Evolutionary conservation across 2,797 vertebrate species (phyloP), one percentile per base, ranked within the genome.

Genomic region (Borostomias antarcticus): DNA sequence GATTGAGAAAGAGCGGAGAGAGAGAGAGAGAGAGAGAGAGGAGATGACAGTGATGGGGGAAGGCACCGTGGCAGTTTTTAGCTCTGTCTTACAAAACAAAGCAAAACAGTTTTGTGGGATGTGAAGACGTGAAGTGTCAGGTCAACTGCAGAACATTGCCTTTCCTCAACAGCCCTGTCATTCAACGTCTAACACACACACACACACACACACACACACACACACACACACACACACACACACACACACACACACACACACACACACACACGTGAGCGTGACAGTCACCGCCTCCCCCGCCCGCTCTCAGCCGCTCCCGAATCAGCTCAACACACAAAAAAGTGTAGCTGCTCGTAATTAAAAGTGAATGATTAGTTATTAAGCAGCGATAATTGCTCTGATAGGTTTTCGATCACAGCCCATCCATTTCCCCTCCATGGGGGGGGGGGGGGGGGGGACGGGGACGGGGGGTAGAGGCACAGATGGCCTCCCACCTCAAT

Each of bases 401-500:
- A 35, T 52, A 58, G 11, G 28, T 48, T 29, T 60, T 26, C 23
- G 29, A 47, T 51, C 47, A 56, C 3, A 3, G 37, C 25, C 50
- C 43, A 45, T 58, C 17, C 47, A 52, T 50, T 33, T 35, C 56
- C 3, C 13, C 7, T 37, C 35, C 13, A 11, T 7, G n/a, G n/a
- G n/a, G n/a, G n/a, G n/a, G n/a, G n/a, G n/a, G n/a, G n/a, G n/a
- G n/a, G 4, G n/a, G 33, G 37, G 23, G 33, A 23, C 25, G 19
- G 7, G 23, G 8, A 13, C 11, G 26, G 5, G 30, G 45, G 33
- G n/a, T 9, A 32, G 4, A 19, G 58, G 50, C 28, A 23, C 40
- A 54, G 21, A 10, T 6, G 28, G 21, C 23, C 89, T 91, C 86
- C 88, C 35, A 37, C 86, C 89, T 89, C 90, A 89, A 90, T 91